These are phyloP conservation scores for Trialeurodes vaporariorum DNA, from an alignment of 1,140 invertebrate genomes.

Conservation along the genomic window DNA sequence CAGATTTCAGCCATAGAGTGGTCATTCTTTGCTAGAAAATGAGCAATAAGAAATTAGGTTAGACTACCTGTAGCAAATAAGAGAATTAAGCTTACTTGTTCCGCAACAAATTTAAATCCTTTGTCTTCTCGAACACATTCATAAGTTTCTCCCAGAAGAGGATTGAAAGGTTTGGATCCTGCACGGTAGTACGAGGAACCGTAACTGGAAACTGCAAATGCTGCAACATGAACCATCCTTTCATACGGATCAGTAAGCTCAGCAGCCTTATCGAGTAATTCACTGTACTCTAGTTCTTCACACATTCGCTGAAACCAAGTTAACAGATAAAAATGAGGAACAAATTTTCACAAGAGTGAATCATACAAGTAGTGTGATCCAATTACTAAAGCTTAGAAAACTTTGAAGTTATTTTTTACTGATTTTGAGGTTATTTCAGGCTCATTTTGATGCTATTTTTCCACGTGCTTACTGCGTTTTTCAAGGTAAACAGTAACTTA, in stretches of 20 bases:
- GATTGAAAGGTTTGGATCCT: constrained; percentile 81
- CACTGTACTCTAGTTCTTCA: constrained; percentile 75
- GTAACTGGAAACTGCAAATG: constrained; percentile 75
- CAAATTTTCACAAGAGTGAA: constrained; percentile 6
- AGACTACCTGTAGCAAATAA: too few relatives aligned
- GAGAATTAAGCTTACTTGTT: constrained; percentile 46
- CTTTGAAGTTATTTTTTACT: too few relatives aligned
- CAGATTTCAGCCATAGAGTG: too few relatives aligned
- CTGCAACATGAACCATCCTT: constrained; percentile 60
- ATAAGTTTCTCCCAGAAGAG: constrained; percentile 72
- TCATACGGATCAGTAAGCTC: constrained; percentile 49
- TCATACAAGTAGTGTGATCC: too few relatives aligned
- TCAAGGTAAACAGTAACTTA: too few relatives aligned
- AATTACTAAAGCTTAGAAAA: too few relatives aligned
- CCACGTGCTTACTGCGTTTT: too few relatives aligned
- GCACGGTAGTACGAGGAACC: constrained; percentile 62
- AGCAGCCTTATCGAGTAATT: constrained; percentile 61
- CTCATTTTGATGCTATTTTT: too few relatives aligned
- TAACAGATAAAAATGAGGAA: constrained; percentile 13
- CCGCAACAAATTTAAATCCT: constrained; percentile 60
- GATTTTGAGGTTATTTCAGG: too few relatives aligned
- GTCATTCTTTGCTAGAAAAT: too few relatives aligned
- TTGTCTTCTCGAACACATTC: constrained; percentile 65
- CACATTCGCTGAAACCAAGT: constrained; percentile 56
- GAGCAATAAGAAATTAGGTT: too few relatives aligned